Evolutionary conservation across 2,113 vertebrate genomes (phyloP), one percentile per base, ranked within the genome.

Genomic region (Reinhardtius hippoglossoides): DNA sequence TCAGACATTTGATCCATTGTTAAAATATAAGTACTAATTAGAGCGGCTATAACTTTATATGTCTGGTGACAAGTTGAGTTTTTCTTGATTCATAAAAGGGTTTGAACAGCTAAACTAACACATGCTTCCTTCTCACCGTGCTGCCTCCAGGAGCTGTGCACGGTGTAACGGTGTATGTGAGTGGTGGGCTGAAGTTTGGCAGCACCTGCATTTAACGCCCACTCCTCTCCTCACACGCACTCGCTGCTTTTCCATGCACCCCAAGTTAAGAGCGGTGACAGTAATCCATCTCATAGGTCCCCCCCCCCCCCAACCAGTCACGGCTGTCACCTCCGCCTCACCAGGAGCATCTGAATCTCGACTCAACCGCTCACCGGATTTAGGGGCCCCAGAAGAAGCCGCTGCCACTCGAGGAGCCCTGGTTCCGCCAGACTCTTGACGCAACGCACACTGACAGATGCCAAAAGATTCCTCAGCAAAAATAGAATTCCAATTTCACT

Each of bases 401-500:
- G 37, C 71, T 70, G 69, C 71, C 67, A 67, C 71, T 76, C 72
- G 78, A 1, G 40, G 24, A 27, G 73, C 21, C 16, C 60, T 6
- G 74, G 83, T 83, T 86, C 70, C 52, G 20, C 82, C 74, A 23
- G 44, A 55, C 60, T 59, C 59, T 61, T 87, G 87, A 90, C 44
- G 46, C 60, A 67, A 88, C 56, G 21, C 70, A 82, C 78, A 67
- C 2, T 85, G 84, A 89, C 80, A 92, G 77, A 72, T 67, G 73
- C 52, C 76, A 74, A 76, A 86, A 85, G 75, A 71, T 68, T 87
- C 56, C 58, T 70, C 70, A 26, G 78, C 65, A 70, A 81, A 92
- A 92, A 85, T 76, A 85, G 78, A 90, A 88, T 81, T 86, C 77
- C 70, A 88, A 88, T 86, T 92, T 83, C 58, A 74, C 58, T 56